phyloP scores from a whole-genome alignment of 1,140 invertebrate species.

The Vanessa tameamea region DNA sequence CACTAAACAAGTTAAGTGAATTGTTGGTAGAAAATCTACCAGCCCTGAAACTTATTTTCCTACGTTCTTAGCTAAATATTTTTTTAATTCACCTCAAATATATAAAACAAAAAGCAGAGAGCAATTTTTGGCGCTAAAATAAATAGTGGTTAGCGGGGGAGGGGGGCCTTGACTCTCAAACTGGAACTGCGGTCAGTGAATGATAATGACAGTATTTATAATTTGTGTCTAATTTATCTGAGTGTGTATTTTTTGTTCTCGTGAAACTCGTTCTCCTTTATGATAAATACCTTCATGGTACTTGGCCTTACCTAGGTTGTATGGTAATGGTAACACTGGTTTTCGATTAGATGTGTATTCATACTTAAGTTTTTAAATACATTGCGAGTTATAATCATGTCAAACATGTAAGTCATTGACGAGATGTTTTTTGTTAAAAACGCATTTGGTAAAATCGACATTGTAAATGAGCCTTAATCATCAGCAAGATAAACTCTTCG shows the following conservation, averaged over 20 bases:
- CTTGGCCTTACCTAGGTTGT: constrained; percentile 1
- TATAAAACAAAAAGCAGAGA: too few relatives aligned
- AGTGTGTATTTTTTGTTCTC: not conserved
- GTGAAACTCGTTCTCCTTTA: not conserved
- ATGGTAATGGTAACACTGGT: not conserved
- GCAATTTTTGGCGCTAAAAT: too few relatives aligned
- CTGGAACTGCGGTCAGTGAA: not conserved
- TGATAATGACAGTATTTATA: not conserved
- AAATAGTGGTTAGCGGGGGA: too few relatives aligned
- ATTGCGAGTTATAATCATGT: too few relatives aligned
- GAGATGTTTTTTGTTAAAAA: not conserved
- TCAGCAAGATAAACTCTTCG: not conserved
- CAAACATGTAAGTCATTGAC: not conserved
- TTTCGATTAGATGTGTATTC: not conserved
- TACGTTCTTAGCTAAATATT: too few relatives aligned
- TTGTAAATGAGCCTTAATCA: not conserved
- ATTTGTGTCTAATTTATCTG: not conserved
- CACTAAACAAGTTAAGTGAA: too few relatives aligned
- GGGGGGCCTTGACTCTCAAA: too few relatives aligned
- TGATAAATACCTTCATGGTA: not conserved
- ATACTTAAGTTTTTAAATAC: not conserved
- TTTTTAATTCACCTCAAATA: too few relatives aligned
- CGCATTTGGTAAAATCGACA: not conserved
- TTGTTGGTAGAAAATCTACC: too few relatives aligned
- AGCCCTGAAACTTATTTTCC: too few relatives aligned